Evolutionary conservation across 2,113 vertebrate genomes (phyloP).

Genomic region (Tetrao urogallus): DNA sequence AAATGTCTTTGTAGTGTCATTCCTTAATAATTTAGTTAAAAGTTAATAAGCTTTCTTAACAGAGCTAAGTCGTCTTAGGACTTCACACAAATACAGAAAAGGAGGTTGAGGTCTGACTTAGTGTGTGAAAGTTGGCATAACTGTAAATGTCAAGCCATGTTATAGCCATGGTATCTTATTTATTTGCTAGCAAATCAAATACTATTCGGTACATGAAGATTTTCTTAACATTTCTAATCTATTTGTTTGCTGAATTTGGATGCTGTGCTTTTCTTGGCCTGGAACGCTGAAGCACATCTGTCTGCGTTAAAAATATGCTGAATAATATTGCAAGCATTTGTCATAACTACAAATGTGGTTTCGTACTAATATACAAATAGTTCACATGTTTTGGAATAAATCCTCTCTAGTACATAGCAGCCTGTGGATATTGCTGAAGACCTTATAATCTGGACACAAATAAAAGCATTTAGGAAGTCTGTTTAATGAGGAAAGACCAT

Average conservation of each 20-base stretch:
- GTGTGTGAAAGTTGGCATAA: not conserved
- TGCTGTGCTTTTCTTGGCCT: not conserved
- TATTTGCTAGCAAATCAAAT: not conserved
- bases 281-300: not conserved
- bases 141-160: not conserved
- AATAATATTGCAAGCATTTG: not conserved
- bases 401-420: not conserved
- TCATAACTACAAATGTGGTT: not conserved
- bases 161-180: not conserved
- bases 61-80: not conserved
- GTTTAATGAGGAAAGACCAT: not conserved
- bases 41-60: not conserved
- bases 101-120: not conserved
- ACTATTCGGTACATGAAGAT: too few species aligned
- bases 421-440: not conserved
- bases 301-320: not conserved
- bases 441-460: not conserved
- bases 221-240: not conserved
- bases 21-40: not conserved
- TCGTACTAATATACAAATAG: not conserved
- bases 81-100: not conserved
- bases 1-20: not conserved
- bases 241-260: not conserved
- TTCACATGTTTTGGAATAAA: not conserved
- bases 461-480: not conserved